phyloP scores from a whole-genome alignment of 2,113 vertebrate genomes.

The Chunga burmeisteri region DNA sequence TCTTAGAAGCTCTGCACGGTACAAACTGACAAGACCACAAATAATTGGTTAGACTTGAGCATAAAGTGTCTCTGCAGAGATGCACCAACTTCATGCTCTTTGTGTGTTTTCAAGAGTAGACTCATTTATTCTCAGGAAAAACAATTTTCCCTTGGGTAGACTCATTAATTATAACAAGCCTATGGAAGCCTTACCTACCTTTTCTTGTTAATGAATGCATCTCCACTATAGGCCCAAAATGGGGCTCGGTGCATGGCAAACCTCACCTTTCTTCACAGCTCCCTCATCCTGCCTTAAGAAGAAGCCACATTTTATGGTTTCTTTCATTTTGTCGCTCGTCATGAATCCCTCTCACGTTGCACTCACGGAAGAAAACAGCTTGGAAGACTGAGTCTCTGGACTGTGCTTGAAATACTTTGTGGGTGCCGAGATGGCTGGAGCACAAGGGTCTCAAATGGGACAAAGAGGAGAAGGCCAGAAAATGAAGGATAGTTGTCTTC shows the following conservation, averaged over 20 bases:
- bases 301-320: fast-evolving
- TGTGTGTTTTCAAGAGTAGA: neutral
- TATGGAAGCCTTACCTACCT: neutral
- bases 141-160: neutral
- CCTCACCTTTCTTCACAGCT: neutral
- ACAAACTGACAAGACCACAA: neutral
- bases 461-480: neutral
- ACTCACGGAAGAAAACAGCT: neutral
- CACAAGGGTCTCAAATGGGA: neutral
- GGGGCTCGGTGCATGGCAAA: neutral
- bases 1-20: neutral
- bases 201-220: neutral
- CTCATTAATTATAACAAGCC: neutral
- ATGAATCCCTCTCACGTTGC: neutral
- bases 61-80: neutral
- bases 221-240: neutral
- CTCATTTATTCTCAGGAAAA: neutral
- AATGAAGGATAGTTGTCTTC: neutral
- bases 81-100: neutral
- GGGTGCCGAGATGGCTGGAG: neutral
- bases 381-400: neutral
- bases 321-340: neutral
- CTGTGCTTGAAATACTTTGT: neutral
- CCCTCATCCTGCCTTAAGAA: neutral
- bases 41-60: neutral